Conservation (phyloP, 2,888 invertebrate species). For the Ichneumon xanthorius region DNA sequence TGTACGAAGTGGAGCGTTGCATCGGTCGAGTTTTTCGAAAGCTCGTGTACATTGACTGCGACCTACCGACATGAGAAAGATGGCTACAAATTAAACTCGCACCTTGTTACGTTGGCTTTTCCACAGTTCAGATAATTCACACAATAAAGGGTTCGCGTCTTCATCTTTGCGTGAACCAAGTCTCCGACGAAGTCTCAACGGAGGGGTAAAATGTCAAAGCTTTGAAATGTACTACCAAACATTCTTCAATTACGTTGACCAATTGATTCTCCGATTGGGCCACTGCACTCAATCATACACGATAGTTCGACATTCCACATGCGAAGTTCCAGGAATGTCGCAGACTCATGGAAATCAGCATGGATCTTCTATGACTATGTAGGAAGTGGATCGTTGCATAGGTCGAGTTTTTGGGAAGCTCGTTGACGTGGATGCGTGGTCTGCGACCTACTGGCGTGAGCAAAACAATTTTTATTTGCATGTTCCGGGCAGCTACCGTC, state of each 20-base stretch:
- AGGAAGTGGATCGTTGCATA: conserved; percentile 17
- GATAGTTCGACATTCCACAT: neutral
- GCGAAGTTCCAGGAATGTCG: neutral
- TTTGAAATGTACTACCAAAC: too few relatives aligned
- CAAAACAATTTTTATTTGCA: conserved; percentile 70
- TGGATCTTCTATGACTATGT: conserved; percentile 6
- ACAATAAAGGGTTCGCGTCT: neutral
- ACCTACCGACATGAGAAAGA: conserved; percentile 31
- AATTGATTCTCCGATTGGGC: too few relatives aligned
- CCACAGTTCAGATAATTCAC: neutral
- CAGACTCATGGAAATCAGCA: conserved; percentile 18
- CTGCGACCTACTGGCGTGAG: conserved; percentile 38
- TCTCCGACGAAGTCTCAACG: neutral
- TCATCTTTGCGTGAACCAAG: neutral
- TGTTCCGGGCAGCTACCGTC: conserved; percentile 43
- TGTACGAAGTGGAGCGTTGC: conserved; percentile 13
- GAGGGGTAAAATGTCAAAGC: neutral
- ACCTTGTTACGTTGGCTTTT: neutral
- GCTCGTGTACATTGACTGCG: conserved; percentile 65
- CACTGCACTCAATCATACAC: too few relatives aligned
- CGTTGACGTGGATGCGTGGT: conserved; percentile 63
- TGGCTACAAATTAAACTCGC: neutral
- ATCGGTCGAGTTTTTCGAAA: conserved; percentile 21
- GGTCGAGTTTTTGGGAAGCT: conserved; percentile 49
- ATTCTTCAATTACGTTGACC: too few relatives aligned